Evolutionary conservation across 2,888 invertebrate genomes (phyloP).

Genomic region (Willowsia nigromaculata): DNA sequence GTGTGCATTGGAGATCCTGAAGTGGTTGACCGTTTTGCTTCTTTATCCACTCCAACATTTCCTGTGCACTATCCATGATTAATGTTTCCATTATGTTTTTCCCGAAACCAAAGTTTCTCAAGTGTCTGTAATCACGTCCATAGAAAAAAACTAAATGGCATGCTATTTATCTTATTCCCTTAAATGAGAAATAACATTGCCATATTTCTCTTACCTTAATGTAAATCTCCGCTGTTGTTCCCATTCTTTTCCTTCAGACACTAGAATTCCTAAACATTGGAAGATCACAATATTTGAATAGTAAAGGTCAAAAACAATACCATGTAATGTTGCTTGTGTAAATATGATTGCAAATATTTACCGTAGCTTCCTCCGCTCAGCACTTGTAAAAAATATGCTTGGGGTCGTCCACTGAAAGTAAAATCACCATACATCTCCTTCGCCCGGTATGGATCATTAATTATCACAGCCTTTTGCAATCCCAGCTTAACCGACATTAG

Average conservation of each 20-base stretch:
- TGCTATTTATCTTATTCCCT: too few species aligned
- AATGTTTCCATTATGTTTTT: constrained; percentile 62
- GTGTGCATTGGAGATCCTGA: constrained; percentile 3
- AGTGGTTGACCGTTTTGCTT: constrained; percentile 47
- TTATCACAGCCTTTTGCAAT: constrained; percentile 32
- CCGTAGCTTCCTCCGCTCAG: constrained; percentile 61
- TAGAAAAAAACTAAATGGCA: background rate
- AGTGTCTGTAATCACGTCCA: constrained; percentile 53
- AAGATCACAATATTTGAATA: too few species aligned
- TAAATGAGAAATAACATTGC: too few species aligned
- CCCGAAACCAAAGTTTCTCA: constrained; percentile 73
- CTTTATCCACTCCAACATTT: constrained; percentile 53
- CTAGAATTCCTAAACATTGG: constrained; percentile 61
- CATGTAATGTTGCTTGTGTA: background rate
- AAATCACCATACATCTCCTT: constrained; percentile 44
- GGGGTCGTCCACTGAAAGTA: constrained; percentile 55
- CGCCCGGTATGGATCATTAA: constrained; percentile 46
- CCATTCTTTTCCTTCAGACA: constrained; percentile 37
- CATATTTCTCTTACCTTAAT: constrained; percentile 4
- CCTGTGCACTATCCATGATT: constrained; percentile 67
- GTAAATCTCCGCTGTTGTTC: constrained; percentile 57
- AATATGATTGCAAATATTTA: background rate
- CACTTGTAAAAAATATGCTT: constrained; percentile 49
- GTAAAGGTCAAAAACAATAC: background rate
- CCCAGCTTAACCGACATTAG: constrained; percentile 55